Conservation (phyloP, 2,797 vertebrate genomes). For the Peromyscus melanophrys region DNA sequence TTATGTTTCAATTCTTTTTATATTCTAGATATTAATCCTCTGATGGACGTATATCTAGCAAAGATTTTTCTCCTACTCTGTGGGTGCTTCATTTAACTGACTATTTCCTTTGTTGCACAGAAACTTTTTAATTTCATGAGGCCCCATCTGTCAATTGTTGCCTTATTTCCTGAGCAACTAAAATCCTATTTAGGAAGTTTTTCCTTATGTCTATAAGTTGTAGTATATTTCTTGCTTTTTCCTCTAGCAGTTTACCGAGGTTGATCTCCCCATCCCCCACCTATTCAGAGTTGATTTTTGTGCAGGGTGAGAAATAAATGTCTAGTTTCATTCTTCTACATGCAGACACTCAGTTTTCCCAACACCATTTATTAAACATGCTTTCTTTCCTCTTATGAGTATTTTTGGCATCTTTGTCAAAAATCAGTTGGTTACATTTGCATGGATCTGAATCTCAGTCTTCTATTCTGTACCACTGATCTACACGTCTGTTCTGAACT, state of each 20-base stretch:
- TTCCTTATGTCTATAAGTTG: not conserved
- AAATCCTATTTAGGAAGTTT: not conserved
- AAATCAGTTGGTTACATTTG: too few species aligned
- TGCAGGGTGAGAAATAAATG: not conserved
- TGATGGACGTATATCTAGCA: not conserved
- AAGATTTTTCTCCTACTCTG: not conserved
- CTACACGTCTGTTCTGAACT: not conserved
- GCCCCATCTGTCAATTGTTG: not conserved
- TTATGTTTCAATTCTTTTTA: not conserved
- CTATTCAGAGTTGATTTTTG: not conserved
- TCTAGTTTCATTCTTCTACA: not conserved
- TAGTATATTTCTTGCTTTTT: not conserved
- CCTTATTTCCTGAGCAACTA: not conserved
- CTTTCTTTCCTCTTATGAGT: not conserved
- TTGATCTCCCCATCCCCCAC: too few species aligned
- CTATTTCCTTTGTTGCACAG: not conserved
- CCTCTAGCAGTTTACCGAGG: not conserved
- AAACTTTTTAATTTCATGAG: not conserved
- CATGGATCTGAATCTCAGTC: not conserved
- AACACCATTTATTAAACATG: not conserved
- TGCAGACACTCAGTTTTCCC: not conserved
- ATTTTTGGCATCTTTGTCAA: not conserved
- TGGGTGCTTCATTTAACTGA: not conserved
- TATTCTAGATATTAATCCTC: not conserved
- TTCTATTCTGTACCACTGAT: not conserved